Conservation (phyloP, 2,888 invertebrate genomes). For the Phorcus lineatus region DNA sequence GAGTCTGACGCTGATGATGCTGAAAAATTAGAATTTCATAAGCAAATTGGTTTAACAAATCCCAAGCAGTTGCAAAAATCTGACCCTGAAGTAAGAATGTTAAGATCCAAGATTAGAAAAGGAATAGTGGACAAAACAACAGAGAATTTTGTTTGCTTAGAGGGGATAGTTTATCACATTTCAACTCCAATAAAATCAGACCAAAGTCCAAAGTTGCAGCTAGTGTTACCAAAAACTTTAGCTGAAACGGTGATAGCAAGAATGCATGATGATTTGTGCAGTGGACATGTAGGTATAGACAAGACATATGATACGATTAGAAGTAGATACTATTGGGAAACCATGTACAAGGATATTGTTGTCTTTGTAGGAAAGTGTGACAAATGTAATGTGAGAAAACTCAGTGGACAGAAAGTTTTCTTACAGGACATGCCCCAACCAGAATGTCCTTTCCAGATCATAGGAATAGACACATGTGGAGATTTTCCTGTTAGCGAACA, state of each 20-base stretch:
- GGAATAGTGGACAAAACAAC: neutral
- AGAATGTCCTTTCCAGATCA: neutral
- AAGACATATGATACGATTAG: neutral
- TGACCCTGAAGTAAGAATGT: neutral
- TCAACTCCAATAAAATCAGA: neutral
- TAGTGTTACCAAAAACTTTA: too few species aligned
- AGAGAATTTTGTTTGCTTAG: neutral
- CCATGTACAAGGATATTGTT: slow-evolving; percentile 15
- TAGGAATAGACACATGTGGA: slow-evolving; percentile 21
- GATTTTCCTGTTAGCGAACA: neutral
- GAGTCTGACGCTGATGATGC: neutral
- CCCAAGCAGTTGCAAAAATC: neutral
- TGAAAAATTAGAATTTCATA: neutral
- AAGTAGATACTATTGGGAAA: slow-evolving; percentile 2
- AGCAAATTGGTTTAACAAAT: neutral
- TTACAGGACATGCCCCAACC: neutral
- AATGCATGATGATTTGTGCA: neutral
- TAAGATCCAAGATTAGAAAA: neutral
- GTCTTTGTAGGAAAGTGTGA: neutral
- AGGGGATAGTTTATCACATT: neutral
- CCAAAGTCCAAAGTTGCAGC: neutral
- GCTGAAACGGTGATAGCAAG: too few species aligned
- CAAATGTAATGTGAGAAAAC: neutral
- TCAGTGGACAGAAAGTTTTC: neutral
- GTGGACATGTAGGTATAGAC: slow-evolving; percentile 8